A percentile compares a stretch with the other conserved stretches of the same genome.
Evolutionary conservation across 2,113 vertebrate species (phyloP).

Genomic region (Diadophis punctatus): DNA sequence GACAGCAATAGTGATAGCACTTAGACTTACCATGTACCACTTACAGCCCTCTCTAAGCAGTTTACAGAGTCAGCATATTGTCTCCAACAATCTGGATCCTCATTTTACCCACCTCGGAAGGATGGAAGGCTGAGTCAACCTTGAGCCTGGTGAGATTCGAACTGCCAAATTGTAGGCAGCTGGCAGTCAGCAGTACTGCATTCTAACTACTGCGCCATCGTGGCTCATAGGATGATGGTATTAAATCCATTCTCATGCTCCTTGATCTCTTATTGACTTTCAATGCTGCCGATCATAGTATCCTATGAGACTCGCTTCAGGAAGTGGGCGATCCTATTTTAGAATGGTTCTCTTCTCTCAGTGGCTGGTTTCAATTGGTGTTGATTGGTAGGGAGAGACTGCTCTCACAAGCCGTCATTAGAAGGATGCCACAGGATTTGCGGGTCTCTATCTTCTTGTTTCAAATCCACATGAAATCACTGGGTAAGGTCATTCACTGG

Average conservation of each 20-base stretch:
- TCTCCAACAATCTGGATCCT: no score
- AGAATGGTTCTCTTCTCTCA: neutral
- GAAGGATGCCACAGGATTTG: neutral
- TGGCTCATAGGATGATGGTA: neutral
- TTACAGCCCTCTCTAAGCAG: no score
- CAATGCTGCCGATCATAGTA: neutral
- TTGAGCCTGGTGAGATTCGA: no score
- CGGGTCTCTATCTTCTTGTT: neutral
- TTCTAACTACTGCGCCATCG: no score
- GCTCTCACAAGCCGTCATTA: neutral
- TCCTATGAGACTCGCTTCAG: neutral
- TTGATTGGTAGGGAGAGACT: neutral
- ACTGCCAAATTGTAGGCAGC: no score
- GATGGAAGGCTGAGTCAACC: no score
- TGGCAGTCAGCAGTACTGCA: no score
- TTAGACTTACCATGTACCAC: no score
- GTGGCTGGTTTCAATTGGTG: neutral
- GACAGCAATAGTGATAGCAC: neutral
- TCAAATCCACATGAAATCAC: neutral
- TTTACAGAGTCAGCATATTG: no score
- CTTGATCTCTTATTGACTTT: neutral
- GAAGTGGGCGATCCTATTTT: neutral
- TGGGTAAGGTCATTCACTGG: neutral
- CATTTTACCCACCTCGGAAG: no score
- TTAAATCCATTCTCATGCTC: neutral